phyloP scores from a whole-genome alignment of 1,140 invertebrate species.

The Centruroides vittatus region DNA sequence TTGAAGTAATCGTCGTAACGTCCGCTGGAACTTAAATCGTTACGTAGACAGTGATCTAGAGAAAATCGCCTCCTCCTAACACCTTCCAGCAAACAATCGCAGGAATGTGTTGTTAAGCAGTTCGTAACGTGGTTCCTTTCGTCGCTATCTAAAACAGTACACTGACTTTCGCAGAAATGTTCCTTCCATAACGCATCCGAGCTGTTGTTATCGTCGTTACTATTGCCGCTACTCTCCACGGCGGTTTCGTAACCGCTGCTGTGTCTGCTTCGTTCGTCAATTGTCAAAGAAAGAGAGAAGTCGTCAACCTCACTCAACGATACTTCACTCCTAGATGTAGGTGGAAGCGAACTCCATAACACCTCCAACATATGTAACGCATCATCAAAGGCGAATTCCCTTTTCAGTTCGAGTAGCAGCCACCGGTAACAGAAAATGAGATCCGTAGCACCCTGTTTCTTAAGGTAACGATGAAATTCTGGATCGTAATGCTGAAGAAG shows the following conservation, averaged over 20 bases:
- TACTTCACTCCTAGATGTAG: slow-evolving; percentile 26
- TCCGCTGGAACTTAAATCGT: slow-evolving; percentile 1
- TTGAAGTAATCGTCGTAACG: slow-evolving; percentile 3
- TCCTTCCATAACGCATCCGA: slow-evolving; percentile 5
- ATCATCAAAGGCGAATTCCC: slow-evolving; percentile 94
- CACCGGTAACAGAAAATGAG: slow-evolving; percentile 91
- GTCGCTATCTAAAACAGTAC: background rate
- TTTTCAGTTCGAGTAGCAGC: slow-evolving; percentile 88
- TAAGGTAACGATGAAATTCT: slow-evolving; percentile 78
- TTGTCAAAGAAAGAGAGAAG: background rate
- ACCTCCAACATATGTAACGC: slow-evolving; percentile 89
- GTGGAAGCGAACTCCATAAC: slow-evolving; percentile 80
- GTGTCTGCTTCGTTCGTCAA: background rate
- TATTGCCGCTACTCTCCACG: background rate
- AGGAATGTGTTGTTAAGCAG: background rate
- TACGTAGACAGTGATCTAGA: background rate
- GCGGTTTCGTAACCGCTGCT: background rate
- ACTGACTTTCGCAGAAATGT: slow-evolving; percentile 5
- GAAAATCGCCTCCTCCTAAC: background rate
- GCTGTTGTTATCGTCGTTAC: background rate
- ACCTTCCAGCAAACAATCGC: background rate
- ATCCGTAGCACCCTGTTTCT: slow-evolving; percentile 63
- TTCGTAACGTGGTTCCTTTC: background rate
- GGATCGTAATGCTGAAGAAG: slow-evolving; percentile 79
- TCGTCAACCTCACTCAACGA: slow-evolving; percentile 6